Evolutionary conservation across 1,140 invertebrate genomes (phyloP), one percentile per base, ranked within the genome.

Genomic region (Heliconius hermathena): DNA sequence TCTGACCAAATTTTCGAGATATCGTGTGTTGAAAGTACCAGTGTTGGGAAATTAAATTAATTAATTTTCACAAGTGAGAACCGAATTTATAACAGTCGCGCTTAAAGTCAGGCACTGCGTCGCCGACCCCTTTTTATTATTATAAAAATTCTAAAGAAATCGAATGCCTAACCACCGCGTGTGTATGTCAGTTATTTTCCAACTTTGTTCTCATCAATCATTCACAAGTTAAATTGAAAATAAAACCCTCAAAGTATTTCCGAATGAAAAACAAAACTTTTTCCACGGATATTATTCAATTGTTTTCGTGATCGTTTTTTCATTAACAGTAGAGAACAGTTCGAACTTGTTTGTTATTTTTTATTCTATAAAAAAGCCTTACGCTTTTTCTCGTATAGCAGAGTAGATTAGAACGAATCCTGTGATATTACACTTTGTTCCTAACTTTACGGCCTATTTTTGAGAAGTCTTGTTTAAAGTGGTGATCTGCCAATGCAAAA

Each of bases 181-280:
- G 49, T 20, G 9, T 60, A 22, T 22, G n/a, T 60, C 54, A 26
- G 54, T 60, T 60, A 60, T 52, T 60, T 60, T 8, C 54, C 8
- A 22, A 60, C 54, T 60, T 60, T 29, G 26, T 9, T 66, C 11
- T 66, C 60, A 66, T 66, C 60, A 66, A 66, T 66, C 60, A 66
- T 66, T 66, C 60, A 66, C 60, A 66, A 66, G 60, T 66, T 66
- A 66, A 66, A 66, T 66, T 66, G 60, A 29, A 66, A 66, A 66
- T 66, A 66, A 66, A 66, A 66, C 60, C 60, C 26, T 26, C 60
- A 66, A 66, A 66, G 22, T 66, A 26, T 66, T 66, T 9, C n/a
- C n/a, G 60, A 29, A 66, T 66, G 60, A 29, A 66, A 26, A 66
- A 66, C 60, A 66, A 66, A 66, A 66, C 9, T 66, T 66, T 66